Base-by-base conservation (phyloP, 1,140 invertebrate species). In the Megalopta genalis region DNA sequence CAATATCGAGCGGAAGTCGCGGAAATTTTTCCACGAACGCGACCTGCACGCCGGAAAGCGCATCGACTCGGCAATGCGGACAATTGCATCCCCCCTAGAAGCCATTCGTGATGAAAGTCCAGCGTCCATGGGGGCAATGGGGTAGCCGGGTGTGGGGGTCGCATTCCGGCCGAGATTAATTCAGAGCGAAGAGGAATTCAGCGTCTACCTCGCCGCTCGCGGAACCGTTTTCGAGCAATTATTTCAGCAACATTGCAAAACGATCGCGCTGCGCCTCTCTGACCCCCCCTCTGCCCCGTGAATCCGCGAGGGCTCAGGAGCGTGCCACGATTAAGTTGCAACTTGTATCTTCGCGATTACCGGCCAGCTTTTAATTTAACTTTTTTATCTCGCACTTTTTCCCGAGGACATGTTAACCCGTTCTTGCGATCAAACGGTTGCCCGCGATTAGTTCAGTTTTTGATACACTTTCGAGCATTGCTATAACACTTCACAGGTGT, bases 81-180 rank as follows among this genome's bases (percentile, higher is more conserved):
- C 85, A 87, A 87, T 82, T 86, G 86, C 86, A 87, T 88, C 86
- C 83, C 80, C 79, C 72, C 83, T 81, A 76, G 75, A 85, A 84
- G 77, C 82, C 83, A 83, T 87, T 87, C 77, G 85, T 83, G 85
- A 86, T 86, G 85, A 86, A 86, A 86, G 85, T 86, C 85, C 81
- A 81, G 77, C 77, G 84, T 86, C 71, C 77, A 86, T 85, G 85
- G 84, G 81, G 70, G 84, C 81, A 83, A 86, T 86, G 81, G 85
- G 85, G 77, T 86, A 78, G 74, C 62, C 70, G 77, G 81, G 85
- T 86, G 87, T 87, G 87, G 85, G 90, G 89, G 89, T 88, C 84
- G 88, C 90, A 91, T 91, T 91, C 90, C 90, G 87, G 86, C 88
- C 82, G 91, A 91, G 90, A 92, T 91, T 91, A 92, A 92, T 92